Conservation (phyloP, 2,113 vertebrate genomes). For the Plotosus lineatus region DNA sequence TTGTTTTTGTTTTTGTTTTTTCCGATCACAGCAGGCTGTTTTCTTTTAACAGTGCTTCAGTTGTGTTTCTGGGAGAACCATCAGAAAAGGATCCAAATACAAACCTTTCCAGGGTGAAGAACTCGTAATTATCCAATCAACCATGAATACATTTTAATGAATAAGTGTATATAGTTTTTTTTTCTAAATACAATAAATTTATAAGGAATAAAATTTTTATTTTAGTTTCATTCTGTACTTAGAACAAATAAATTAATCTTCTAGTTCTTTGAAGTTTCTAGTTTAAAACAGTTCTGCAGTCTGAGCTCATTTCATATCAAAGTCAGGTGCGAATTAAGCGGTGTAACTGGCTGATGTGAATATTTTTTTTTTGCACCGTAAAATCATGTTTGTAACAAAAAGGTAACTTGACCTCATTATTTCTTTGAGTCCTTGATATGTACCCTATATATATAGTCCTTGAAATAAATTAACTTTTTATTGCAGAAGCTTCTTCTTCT, state of each 20-base stretch:
- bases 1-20: slow-evolving; percentile 8
- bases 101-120: not conserved
- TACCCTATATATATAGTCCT: too few species aligned
- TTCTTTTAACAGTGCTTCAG: not conserved
- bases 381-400: too few species aligned
- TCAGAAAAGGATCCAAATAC: not conserved
- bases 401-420: too few species aligned
- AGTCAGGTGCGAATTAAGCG: too few species aligned
- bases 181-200: not conserved
- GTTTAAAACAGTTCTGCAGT: too few species aligned
- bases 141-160: not conserved
- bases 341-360: too few species aligned
- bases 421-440: too few species aligned
- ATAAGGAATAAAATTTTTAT: not conserved
- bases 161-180: not conserved
- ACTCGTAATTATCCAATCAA: not conserved
- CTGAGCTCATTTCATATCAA: too few species aligned
- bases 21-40: not conserved
- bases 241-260: not conserved
- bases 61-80: not conserved
- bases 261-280: not conserved
- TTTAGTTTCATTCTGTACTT: not conserved
- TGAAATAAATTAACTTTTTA: too few species aligned
- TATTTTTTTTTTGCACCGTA: too few species aligned
- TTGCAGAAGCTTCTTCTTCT: too few species aligned